A percentile compares a stretch with the other conserved stretches of the same genome.
Evolutionary conservation across 2,113 vertebrate species (phyloP).

Genomic region (Gopherus evgoodei): DNA sequence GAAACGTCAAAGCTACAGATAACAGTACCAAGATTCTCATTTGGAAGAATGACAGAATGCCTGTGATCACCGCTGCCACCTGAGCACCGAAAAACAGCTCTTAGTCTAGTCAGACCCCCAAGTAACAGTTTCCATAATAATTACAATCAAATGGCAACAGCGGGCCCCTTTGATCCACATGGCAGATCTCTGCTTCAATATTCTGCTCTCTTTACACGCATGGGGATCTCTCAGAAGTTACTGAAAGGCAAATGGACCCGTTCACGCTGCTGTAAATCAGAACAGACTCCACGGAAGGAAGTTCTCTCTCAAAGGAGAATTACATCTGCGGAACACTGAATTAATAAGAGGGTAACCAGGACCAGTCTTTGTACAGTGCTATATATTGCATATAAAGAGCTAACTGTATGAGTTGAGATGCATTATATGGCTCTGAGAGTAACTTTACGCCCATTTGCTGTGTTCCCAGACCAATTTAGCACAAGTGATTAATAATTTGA

Average conservation of each 20-base stretch:
- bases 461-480: constrained; percentile 1
- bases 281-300: neutral
- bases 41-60: neutral
- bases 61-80: neutral
- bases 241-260: neutral
- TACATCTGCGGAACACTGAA: neutral
- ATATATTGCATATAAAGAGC: neutral
- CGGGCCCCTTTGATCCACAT: neutral
- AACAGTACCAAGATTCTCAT: neutral
- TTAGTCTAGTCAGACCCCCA: neutral
- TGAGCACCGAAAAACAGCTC: neutral
- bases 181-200: neutral
- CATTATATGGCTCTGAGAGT: neutral
- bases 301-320: neutral
- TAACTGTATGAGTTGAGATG: constrained; percentile 9
- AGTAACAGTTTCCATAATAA: neutral
- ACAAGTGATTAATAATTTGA: constrained; percentile 6
- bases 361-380: neutral
- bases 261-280: neutral
- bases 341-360: neutral
- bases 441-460: neutral
- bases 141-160: neutral
- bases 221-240: neutral
- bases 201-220: neutral
- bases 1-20: neutral